Evolutionary conservation across 1,140 invertebrate species (phyloP), one percentile per base, ranked within the genome.

Genomic region (Zaprionus davidi): DNA sequence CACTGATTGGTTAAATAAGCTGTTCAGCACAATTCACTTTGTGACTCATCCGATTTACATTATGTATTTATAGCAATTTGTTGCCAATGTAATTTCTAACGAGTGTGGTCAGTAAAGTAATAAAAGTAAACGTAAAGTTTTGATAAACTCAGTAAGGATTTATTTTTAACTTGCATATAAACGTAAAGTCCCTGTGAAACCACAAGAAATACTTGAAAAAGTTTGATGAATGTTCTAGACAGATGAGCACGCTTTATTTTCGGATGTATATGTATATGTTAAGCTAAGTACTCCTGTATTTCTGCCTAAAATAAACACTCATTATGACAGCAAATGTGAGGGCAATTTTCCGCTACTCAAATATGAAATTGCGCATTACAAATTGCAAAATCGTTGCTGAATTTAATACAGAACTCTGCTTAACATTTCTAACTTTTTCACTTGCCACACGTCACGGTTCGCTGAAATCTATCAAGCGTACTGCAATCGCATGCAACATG

Each of bases 401-500:
- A 17, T 46, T 46, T 1, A 17, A 17, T 6, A 17, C 31, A 41
- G 38, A 41, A 41, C 38, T n/a, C 38, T 41, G 38, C 38, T n/a
- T 41, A n/a, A 41, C n/a, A 7, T 46, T 46, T 17, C n/a, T 7
- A 2, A 46, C n/a, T 20, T 58, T 20, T n/a, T 31, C 5, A 34
- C 28, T 20, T 58, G 56, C 56, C 56, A 20, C 31, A 36, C n/a
- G 31, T 58, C 22, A 20, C 57, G 20, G 12, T 38, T 58, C 9
- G 34, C 17, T 36, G 49, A 60, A 0, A 3, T 3, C 31, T 34
- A 9, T 34, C 31, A 34, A 34, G 31, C 49, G 22, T 55, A 59
- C 38, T 44, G 26, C 57, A 69, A 49, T 62, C 28, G 56, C 64
- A 64, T 75, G 58, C 66, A 71, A 60, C 62, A 22, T 38, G 58